Percentiles rank a stretch among this genome's conserved stretches.
phyloP scores from a whole-genome alignment of 2,113 vertebrate genomes.

The Gadus chalcogrammus region DNA sequence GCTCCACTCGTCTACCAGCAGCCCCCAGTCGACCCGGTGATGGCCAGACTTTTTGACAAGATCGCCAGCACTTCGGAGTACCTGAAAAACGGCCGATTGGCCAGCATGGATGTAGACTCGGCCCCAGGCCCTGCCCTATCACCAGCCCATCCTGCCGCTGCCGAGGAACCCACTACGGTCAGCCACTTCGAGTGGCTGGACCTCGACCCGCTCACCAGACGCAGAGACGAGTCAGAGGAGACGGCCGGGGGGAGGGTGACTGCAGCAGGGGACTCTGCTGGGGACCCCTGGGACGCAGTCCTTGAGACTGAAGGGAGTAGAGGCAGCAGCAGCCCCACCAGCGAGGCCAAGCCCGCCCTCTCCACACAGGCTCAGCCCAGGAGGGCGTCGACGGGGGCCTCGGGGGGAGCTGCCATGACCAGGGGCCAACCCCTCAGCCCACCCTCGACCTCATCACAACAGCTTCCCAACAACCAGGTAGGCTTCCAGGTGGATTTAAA shows the following conservation, averaged over 20 bases:
- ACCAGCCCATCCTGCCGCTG: slow-evolving; percentile 2
- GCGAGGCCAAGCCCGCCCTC: slow-evolving; percentile 60
- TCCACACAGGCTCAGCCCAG: slow-evolving; percentile 54
- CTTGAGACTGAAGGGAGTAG: slow-evolving; percentile 77
- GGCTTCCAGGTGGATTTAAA: neutral
- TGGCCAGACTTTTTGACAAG: slow-evolving; percentile 94
- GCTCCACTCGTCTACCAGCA: slow-evolving; percentile 75
- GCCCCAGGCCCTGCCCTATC: slow-evolving; percentile 54
- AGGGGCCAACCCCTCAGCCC: slow-evolving; percentile 89
- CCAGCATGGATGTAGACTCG: slow-evolving; percentile 75
- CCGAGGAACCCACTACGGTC: slow-evolving; percentile 71
- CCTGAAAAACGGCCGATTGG: slow-evolving; percentile 84
- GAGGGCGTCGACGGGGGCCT: slow-evolving; percentile 76
- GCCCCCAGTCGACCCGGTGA: slow-evolving; percentile 81
- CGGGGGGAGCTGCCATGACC: slow-evolving; percentile 77
- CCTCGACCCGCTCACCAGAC: slow-evolving; percentile 91
- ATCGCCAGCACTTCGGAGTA: slow-evolving; percentile 96
- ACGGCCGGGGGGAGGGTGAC: slow-evolving; percentile 34
- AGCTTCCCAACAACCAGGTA: slow-evolving; percentile 82
- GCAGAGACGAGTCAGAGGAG: slow-evolving; percentile 79
- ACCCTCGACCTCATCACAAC: slow-evolving; percentile 64
- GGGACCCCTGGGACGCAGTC: slow-evolving; percentile 97
- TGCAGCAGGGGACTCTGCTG: slow-evolving; percentile 55
- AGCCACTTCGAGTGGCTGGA: slow-evolving; percentile 93
- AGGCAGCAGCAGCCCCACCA: slow-evolving; percentile 51